These are phyloP conservation scores for Lottia gigantea DNA, from an alignment of 2,888 invertebrate species.

Conservation along the genomic window DNA sequence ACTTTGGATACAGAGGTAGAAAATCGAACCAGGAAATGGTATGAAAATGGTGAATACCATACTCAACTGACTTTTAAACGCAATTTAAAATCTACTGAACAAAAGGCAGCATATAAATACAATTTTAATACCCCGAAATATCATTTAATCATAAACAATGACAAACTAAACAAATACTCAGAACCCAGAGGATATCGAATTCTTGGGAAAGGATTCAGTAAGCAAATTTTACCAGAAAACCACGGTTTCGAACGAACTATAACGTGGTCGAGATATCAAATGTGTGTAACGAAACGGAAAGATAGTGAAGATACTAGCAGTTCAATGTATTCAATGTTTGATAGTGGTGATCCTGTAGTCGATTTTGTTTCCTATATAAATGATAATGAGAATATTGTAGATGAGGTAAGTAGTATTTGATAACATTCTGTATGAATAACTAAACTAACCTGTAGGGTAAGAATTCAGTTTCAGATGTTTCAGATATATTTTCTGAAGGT, in stretches of 20 bases:
- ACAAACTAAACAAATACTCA: slow-evolving; percentile 34
- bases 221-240: slow-evolving; percentile 38
- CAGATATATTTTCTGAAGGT: too few relatives aligned
- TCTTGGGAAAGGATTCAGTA: slow-evolving; percentile 33
- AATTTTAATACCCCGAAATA: slow-evolving; percentile 54
- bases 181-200: slow-evolving; percentile 43
- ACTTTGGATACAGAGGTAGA: slow-evolving; percentile 41
- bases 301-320: slow-evolving; percentile 45
- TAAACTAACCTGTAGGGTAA: too few relatives aligned
- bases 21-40: slow-evolving; percentile 32
- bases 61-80: slow-evolving; percentile 38
- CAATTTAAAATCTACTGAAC: slow-evolving; percentile 38
- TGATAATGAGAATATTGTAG: slow-evolving; percentile 48
- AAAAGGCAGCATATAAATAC: slow-evolving; percentile 44
- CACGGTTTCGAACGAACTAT: slow-evolving; percentile 37
- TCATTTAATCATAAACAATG: slow-evolving; percentile 41
- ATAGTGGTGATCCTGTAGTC: slow-evolving; percentile 41
- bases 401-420: slow-evolving; percentile 37
- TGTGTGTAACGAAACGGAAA: slow-evolving; percentile 43
- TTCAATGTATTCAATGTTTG: slow-evolving; percentile 47
- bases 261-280: slow-evolving; percentile 50
- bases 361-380: slow-evolving; percentile 41
- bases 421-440: too few relatives aligned
- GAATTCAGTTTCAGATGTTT: too few relatives aligned
- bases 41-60: slow-evolving; percentile 15